Evolutionary conservation across 2,888 invertebrate species (phyloP), one percentile per base, ranked within the genome.

Genomic region (Andrena hattorfiana): DNA sequence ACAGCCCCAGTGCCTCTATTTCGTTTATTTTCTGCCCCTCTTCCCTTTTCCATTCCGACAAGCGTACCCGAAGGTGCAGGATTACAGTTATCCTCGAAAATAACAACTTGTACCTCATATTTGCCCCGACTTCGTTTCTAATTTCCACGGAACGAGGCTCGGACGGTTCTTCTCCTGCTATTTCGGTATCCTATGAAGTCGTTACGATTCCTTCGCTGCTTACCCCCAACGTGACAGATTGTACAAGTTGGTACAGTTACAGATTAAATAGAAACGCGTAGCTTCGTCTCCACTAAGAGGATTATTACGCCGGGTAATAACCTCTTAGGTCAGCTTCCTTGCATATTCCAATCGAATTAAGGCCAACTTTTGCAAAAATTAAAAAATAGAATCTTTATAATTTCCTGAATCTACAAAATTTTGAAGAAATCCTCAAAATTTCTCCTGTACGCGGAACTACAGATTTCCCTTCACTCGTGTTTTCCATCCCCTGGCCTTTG

Each of bases 31-130:
- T 48, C 42, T n/a, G 28, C 1, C 16, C 2, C 2, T 56, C 56
- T 23, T 4, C n/a, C 20, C n/a, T 28, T 13, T 2, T 59, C 32
- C n/a, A 2, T 51, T 64, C 23, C 10, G n/a, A 26, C 23, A 10
- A 16, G 63, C 42, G 62, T 42, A 3, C 16, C 23, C 0, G 35
- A 20, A 48, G 20, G 59, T 54, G 16, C 28, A 4, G 67, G 68
- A 81, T 81, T 72, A 78, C 78, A 63, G 62, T 71, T 49, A 72
- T 72, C 71, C 72, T 20, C 54, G 67, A 49, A 67, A 79, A 79
- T 74, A 81, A 77, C 62, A 35, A 49, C 26, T n/a, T 42, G 48
- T 7, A 13, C 42, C 32, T 26, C 66, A 26, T 32, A 30, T 66
- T 80, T 62, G 16, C 10, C 10, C n/a, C 28, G 28, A 32, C 13